Percentiles rank a stretch among this genome's conserved stretches.
phyloP scores from a whole-genome alignment of 1,140 invertebrate genomes.

The Bombus balteatus region DNA sequence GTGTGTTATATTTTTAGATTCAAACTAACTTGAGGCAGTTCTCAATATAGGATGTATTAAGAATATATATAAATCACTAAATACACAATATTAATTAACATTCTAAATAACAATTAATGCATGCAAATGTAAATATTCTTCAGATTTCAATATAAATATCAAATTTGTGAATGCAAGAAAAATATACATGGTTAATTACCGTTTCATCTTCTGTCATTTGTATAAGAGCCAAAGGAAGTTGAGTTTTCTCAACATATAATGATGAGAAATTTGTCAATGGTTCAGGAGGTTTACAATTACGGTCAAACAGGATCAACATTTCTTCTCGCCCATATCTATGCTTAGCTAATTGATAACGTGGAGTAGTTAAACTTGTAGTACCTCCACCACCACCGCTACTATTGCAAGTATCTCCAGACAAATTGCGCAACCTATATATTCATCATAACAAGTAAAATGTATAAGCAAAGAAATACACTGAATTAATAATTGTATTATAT shows the following conservation, averaged over 20 bases:
- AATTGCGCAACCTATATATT: conserved; percentile 84
- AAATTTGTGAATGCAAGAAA: not conserved
- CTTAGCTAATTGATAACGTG: conserved; percentile 87
- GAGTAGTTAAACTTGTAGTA: conserved; percentile 78
- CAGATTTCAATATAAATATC: not conserved
- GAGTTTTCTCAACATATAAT: conserved; percentile 89
- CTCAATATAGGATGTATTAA: conserved; percentile 61
- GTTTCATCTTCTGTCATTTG: conserved; percentile 92
- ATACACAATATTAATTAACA: not conserved
- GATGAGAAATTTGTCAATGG: conserved; percentile 86
- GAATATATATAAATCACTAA: conserved; percentile 20
- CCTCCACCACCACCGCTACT: conserved; percentile 78
- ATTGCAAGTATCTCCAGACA: conserved; percentile 83
- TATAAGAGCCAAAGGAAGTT: conserved; percentile 89
- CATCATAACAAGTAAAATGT: not conserved
- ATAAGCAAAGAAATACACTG: not conserved
- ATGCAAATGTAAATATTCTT: not conserved
- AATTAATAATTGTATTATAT: not conserved
- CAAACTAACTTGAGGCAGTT: conserved; percentile 59
- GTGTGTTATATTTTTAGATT: conserved; percentile 71
- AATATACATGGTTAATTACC: conserved; percentile 78
- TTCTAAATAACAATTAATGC: no score
- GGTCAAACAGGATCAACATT: conserved; percentile 92
- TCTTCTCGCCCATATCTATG: conserved; percentile 93
- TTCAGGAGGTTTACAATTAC: conserved; percentile 86